A percentile compares a stretch with the other conserved stretches of the same genome.
phyloP scores from a whole-genome alignment of 1,140 invertebrate genomes.

The Drosophila repletoides region DNA sequence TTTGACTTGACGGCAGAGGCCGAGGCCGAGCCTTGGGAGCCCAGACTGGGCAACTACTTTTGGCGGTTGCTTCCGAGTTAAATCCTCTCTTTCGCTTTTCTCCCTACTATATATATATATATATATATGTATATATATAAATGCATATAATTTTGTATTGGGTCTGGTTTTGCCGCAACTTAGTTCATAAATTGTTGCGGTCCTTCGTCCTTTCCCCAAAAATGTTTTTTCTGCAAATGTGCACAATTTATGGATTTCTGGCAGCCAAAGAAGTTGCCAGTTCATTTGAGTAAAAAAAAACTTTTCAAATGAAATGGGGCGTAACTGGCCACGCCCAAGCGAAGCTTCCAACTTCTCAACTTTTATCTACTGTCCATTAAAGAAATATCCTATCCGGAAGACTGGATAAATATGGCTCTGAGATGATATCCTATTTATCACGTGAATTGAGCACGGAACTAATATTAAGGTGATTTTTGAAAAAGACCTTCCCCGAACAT shows the following conservation, averaged over 20 bases:
- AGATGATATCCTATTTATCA: too few relatives aligned
- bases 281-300: conserved; percentile 47
- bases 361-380: background rate
- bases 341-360: too few relatives aligned
- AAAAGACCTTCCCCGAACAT: too few relatives aligned
- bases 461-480: too few relatives aligned
- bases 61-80: conserved; percentile 51
- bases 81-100: conserved; percentile 8
- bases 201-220: background rate
- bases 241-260: conserved; percentile 40
- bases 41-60: conserved; percentile 76
- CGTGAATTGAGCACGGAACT: too few relatives aligned
- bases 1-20: conserved; percentile 64
- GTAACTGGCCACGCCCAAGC: conserved; percentile 21
- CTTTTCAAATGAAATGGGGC: conserved; percentile 62
- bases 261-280: conserved; percentile 31
- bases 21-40: conserved; percentile 14
- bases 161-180: conserved; percentile 41
- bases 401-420: too few relatives aligned
- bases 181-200: conserved; percentile 78
- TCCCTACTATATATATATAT: conserved; percentile 15
- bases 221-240: conserved; percentile 15
- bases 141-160: conserved; percentile 24
- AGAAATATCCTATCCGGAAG: background rate
- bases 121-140: conserved; percentile 33